Percentiles rank a stretch among this genome's conserved stretches.
Conservation (phyloP, 2,797 vertebrate species). For the Urocyon cinereoargenteus region DNA sequence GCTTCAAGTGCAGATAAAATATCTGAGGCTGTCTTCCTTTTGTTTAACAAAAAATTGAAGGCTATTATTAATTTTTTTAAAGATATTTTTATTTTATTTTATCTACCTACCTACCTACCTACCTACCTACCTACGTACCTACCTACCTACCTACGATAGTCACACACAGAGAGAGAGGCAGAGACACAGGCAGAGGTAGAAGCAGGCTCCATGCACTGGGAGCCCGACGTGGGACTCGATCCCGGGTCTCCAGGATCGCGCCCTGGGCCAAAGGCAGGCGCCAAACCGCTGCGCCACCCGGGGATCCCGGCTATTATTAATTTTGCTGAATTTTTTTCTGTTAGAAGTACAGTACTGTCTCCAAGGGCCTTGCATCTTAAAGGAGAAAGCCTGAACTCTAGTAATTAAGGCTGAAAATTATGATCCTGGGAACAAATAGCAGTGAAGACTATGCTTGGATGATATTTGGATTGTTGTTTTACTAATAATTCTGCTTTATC, state of each 20-base stretch:
- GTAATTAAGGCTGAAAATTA: background rate
- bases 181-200: too few relatives aligned
- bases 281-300: too few relatives aligned
- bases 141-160: too few relatives aligned
- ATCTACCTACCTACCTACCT: too few relatives aligned
- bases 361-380: background rate
- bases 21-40: background rate
- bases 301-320: background rate
- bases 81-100: too few relatives aligned
- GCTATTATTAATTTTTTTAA: background rate
- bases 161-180: too few relatives aligned
- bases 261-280: too few relatives aligned
- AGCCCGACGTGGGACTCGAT: too few relatives aligned
- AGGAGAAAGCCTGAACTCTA: background rate
- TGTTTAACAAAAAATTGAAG: background rate
- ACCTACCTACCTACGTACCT: too few relatives aligned
- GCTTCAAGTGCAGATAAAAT: background rate
- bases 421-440: background rate
- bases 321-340: background rate
- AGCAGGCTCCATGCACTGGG: too few relatives aligned
- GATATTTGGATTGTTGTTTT: background rate
- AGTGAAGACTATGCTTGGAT: background rate
- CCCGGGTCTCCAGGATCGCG: too few relatives aligned
- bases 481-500: background rate
- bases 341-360: background rate